phyloP scores from a whole-genome alignment of 2,113 vertebrate species.

The Athene cunicularia region DNA sequence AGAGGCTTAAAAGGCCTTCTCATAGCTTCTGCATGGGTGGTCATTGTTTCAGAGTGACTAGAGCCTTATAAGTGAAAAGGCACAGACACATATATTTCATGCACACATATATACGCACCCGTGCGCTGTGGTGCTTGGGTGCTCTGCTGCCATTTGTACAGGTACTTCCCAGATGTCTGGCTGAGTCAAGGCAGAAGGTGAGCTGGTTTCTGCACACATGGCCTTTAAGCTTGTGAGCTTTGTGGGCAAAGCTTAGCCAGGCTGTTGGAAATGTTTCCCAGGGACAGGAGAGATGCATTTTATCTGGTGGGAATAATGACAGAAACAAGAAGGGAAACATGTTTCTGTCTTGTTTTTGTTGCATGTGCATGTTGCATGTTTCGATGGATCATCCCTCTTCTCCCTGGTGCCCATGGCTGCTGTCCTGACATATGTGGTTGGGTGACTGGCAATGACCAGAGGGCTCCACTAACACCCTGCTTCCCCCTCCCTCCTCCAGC shows the following conservation, averaged over 20 bases:
- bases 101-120: rapidly evolving
- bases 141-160: neutral
- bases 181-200: neutral
- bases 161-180: neutral
- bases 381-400: neutral
- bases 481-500: neutral
- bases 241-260: neutral
- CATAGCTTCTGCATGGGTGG: neutral
- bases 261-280: neutral
- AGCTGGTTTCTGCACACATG: neutral
- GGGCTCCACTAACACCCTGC: neutral
- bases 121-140: neutral
- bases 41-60: neutral
- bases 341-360: neutral
- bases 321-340: neutral
- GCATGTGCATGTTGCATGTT: neutral
- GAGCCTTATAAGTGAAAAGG: neutral
- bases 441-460: neutral
- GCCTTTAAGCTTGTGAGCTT: neutral
- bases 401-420: neutral
- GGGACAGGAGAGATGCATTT: neutral
- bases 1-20: neutral
- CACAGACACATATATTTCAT: neutral
- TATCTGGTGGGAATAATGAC: neutral
- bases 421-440: neutral